These are phyloP conservation scores for Campylomormyrus numenius DNA, from an alignment of 2,113 vertebrate genomes.

Conservation along the genomic window DNA sequence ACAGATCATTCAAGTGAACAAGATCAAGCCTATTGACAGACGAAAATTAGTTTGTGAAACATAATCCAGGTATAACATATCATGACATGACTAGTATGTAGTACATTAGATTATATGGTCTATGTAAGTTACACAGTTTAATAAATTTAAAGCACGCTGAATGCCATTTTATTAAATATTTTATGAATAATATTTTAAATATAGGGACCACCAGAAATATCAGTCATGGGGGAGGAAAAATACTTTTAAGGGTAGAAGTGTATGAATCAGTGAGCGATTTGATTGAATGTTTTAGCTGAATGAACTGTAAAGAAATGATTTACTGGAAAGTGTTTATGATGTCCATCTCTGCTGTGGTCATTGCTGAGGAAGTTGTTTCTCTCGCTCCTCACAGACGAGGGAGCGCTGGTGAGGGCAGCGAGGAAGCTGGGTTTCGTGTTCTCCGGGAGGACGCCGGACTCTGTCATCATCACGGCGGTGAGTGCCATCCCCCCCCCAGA, in stretches of 20 bases:
- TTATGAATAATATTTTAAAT: neutral
- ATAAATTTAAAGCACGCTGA: neutral
- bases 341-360: neutral
- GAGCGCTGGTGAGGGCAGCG: slow-evolving; percentile 89
- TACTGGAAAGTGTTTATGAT: neutral
- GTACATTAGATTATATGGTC: neutral
- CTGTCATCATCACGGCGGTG: slow-evolving; percentile 86
- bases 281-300: neutral
- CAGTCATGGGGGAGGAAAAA: neutral
- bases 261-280: neutral
- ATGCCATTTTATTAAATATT: neutral
- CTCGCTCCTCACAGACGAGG: slow-evolving; percentile 72
- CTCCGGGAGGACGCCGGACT: slow-evolving; percentile 88
- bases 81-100: neutral
- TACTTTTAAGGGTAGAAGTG: neutral
- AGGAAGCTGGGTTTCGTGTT: slow-evolving; percentile 82
- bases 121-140: neutral
- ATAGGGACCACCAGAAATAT: neutral
- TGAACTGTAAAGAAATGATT: neutral
- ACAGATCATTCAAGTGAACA: neutral
- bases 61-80: neutral
- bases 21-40: neutral
- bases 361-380: neutral
- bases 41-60: neutral
- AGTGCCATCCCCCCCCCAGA: slow-evolving; percentile 40